Percentiles rank a stretch among this genome's conserved stretches.
Conservation (phyloP, 1,140 invertebrate species). For the Drosophila gunungcola region DNA sequence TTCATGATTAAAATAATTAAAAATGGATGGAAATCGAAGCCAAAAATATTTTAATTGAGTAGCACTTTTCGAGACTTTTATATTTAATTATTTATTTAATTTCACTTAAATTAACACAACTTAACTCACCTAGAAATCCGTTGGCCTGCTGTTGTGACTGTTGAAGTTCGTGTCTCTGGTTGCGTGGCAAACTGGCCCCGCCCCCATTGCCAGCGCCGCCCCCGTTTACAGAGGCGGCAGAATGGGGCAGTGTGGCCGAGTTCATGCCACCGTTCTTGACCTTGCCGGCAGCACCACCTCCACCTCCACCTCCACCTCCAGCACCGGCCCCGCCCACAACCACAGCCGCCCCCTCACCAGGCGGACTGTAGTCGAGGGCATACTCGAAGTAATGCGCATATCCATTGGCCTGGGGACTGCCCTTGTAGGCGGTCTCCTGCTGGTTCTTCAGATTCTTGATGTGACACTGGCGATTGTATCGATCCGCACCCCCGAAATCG, state of each 20-base stretch:
- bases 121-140: conserved; percentile 77
- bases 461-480: conserved; percentile 71
- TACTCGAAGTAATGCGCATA: conserved; percentile 96
- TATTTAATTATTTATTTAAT: no score
- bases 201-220: conserved; percentile 21
- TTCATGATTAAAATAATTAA: no score
- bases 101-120: neutral
- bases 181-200: conserved; percentile 74
- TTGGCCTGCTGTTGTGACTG: conserved; percentile 67
- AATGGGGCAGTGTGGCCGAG: conserved; percentile 78
- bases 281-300: conserved; percentile 16
- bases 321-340: neutral
- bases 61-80: no score
- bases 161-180: conserved; percentile 72
- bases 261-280: conserved; percentile 63
- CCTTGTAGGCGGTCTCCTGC: conserved; percentile 85
- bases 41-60: no score
- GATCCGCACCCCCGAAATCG: conserved; percentile 87
- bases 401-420: conserved; percentile 90
- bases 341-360: conserved; percentile 79
- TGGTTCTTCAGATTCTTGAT: conserved; percentile 77
- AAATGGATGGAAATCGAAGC: no score
- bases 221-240: conserved; percentile 21
- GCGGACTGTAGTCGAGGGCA: conserved; percentile 92
- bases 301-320: neutral